Evolutionary conservation across 2,797 vertebrate species (phyloP).

Genomic region (Lepidocolaptes lacrymiger): DNA sequence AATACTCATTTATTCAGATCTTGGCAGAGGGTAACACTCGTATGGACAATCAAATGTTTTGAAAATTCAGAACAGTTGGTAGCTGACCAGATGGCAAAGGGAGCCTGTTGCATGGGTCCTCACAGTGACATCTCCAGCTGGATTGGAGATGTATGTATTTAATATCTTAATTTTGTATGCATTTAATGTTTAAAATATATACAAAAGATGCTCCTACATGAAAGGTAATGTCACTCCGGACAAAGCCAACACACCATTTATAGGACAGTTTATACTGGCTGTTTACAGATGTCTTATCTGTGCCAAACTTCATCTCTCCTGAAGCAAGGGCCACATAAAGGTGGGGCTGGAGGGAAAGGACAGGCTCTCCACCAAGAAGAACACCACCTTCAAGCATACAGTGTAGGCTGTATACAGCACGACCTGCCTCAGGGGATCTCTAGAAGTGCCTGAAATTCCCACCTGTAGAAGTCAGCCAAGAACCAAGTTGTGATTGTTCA

Average conservation of each 20-base stretch:
- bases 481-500: not conserved
- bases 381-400: accelerated
- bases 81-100: not conserved
- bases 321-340: not conserved
- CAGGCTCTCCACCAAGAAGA: not conserved
- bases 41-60: not conserved
- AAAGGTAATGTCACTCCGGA: not conserved
- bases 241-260: not conserved
- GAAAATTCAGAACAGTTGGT: not conserved
- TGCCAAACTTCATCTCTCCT: not conserved
- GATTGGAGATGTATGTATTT: not conserved
- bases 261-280: not conserved
- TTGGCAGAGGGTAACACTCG: not conserved
- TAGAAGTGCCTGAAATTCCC: not conserved
- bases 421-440: not conserved
- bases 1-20: not conserved
- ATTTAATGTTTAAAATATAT: not conserved
- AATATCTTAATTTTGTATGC: not conserved
- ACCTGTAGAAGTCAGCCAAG: accelerated
- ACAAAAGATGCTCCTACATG: not conserved
- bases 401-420: not conserved
- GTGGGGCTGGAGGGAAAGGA: not conserved
- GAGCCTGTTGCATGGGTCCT: not conserved
- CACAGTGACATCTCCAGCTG: not conserved
- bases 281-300: not conserved